Base-by-base conservation (phyloP, 2,113 vertebrate species). In the Romanogobio albipinnatus region DNA sequence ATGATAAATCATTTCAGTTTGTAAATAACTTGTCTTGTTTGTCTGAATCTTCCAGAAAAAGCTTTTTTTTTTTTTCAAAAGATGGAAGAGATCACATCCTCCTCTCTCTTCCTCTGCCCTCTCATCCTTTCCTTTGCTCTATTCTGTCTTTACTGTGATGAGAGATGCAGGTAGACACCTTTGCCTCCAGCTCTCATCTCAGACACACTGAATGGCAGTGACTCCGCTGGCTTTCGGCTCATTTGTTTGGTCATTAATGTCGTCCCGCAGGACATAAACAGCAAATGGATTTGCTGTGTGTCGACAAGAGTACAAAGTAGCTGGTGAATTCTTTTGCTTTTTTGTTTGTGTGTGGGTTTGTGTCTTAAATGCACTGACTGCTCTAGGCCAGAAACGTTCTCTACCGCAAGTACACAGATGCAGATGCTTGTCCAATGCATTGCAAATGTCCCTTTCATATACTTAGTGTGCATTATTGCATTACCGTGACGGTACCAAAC, bases 201-300 rank as follows among this genome's bases (percentile, higher is more conserved):
- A 45, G 68, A 33, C 36, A n/a, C 82, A 75, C 61, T 75, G 56
- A 82, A 64, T 39, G n/a, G 62, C 58, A 82, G 75, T 84, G 82
- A 76, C 87, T 86, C 90, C 26, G 1, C 84, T 87, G 84, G 87
- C 87, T 89, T 83, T 87, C 76, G 88, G 78, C 86, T 91, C 76
- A 91, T 93, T 93, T 92, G 88, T 90, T 77, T 87, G 85, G 80
- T 84, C 88, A 88, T 88, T 90, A 90, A 66, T 87, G 88, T 85
- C 47, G 87, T 88, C 90, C 83, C n/a, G 10, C 79, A 85, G 88
- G 86, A 87, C 75, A 80, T 19, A 24, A 91, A 90, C 89, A 76
- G 83, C 81, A 84, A 88, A 93, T 93, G 82, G 86, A 74, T 87
- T 87, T 91, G 87, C 90, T 88, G 86, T 71, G 70, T 76, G 77